A percentile compares a stretch with the other conserved stretches of the same genome.
These are phyloP conservation scores for Lophura nycthemera DNA, from an alignment of 2,113 vertebrate species.

Conservation along the genomic window DNA sequence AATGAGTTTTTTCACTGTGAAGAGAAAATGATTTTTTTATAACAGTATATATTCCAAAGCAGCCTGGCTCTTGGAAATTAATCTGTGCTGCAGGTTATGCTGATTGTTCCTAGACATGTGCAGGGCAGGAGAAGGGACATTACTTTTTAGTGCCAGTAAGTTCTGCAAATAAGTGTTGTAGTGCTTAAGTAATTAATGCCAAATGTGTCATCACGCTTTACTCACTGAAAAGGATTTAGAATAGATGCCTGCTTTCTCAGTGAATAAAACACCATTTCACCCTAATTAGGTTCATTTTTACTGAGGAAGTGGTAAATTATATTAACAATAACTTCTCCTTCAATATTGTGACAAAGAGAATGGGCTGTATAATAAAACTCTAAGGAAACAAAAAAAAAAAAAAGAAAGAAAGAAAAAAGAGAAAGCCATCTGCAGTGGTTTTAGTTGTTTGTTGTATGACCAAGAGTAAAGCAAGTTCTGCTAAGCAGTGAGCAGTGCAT, in stretches of 20 bases:
- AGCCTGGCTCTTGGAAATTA: neutral
- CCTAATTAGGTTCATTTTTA: neutral
- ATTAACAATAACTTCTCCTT: neutral
- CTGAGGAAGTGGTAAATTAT: neutral
- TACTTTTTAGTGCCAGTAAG: neutral
- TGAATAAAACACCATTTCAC: slow-evolving; percentile 1
- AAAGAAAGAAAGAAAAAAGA: neutral
- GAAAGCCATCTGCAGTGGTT: neutral
- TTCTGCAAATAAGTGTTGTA: slow-evolving; percentile 1
- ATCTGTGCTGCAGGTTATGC: neutral
- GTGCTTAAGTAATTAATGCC: slow-evolving; percentile 26
- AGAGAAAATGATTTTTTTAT: neutral
- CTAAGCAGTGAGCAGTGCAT: neutral
- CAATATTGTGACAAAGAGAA: neutral
- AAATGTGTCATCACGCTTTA: slow-evolving; percentile 37
- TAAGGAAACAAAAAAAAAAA: neutral
- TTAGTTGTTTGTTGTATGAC: neutral
- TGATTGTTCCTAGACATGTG: slow-evolving; percentile 5
- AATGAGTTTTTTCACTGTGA: neutral
- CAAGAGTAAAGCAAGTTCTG: neutral
- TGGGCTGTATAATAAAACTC: neutral
- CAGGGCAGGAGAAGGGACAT: neutral
- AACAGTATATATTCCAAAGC: neutral
- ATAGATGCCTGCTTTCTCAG: slow-evolving; percentile 8
- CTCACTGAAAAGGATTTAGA: slow-evolving; percentile 40